Evolutionary conservation across 1,140 invertebrate genomes (phyloP), one percentile per base, ranked within the genome.

Genomic region (Trypoxylus dichotomus): DNA sequence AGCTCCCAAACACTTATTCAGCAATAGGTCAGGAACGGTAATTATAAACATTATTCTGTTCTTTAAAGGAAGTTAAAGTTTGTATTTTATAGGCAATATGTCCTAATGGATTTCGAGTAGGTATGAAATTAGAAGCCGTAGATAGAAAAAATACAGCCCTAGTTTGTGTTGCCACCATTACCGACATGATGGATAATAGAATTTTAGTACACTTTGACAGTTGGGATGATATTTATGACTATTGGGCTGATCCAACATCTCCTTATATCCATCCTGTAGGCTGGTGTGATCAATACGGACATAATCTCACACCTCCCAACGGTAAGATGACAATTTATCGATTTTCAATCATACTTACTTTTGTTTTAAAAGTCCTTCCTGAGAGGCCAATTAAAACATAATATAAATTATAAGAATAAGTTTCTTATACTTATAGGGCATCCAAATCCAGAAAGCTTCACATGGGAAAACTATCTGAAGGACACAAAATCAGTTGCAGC

Each of bases 71-170:
- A 13, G 43, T 19, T 47, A 13, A 47, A 47, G 15, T 63, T 6
- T 24, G 2, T 24, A 24, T 24, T 63, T 63, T 63, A 11, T 19
- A 93, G 90, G 88, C 91, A 15, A 89, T 92, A 47, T 92, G 92
- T 82, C 92, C 93, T 8, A 94, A 91, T 85, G 91, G 91, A 19
- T 97, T 97, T 85, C 89, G 92, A 54, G 88, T 95, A 74, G 96
- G 96, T 41, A 96, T 96, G 95, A 98, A 98, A 87, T 86, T 99
- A 27, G 97, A 99, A 88, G 97, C 97, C 8, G 95, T 98, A 60
- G 97, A 99, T 87, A 91, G 94, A 42, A 96, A 96, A 84, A 96
- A 98, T 86, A 93, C 93, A 8, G 91, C 91, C 0, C 85, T 94
- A 43, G 92, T 97, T 25, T 96, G 96, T 84, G 96, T 97, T n/a